These are phyloP conservation scores for Chaetops frenatus DNA, from an alignment of 2,113 vertebrate species.

Conservation along the genomic window DNA sequence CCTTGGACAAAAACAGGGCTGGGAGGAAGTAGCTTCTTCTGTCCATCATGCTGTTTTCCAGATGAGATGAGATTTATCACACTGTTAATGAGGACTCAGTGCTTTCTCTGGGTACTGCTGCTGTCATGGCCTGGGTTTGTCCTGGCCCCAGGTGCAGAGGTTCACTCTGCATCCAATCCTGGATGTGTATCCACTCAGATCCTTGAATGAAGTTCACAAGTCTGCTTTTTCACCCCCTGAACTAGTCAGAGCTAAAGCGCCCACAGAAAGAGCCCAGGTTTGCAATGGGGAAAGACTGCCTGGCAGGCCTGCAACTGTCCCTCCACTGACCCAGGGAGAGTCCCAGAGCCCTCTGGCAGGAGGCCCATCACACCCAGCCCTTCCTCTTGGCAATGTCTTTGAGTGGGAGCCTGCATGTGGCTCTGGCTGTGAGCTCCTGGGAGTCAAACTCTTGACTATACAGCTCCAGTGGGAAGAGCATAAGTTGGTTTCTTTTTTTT, in stretches of 20 bases:
- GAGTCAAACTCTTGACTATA: background rate
- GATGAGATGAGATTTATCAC: background rate
- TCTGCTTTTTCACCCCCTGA: background rate
- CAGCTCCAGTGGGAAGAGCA: background rate
- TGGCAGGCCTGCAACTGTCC: background rate
- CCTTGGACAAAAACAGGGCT: background rate
- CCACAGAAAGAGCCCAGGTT: background rate
- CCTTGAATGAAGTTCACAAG: background rate
- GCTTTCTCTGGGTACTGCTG: background rate
- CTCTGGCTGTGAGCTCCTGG: background rate
- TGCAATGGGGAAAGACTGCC: accelerated
- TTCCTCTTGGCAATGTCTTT: background rate
- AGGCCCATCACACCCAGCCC: background rate
- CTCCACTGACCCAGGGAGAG: background rate
- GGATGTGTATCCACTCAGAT: background rate
- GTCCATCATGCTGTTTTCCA: accelerated
- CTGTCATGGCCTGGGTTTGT: background rate
- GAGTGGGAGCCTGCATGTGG: background rate
- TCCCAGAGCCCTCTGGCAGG: background rate
- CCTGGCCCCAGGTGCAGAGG: background rate
- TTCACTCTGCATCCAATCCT: background rate
- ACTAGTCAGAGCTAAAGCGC: background rate
- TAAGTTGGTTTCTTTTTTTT: background rate
- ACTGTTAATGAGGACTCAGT: background rate
- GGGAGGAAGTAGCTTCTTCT: background rate